Percentiles rank a stretch among this genome's conserved stretches.
These are phyloP conservation scores for Triplophysa yarkandensis DNA, from an alignment of 2,797 vertebrate species.

Conservation along the genomic window DNA sequence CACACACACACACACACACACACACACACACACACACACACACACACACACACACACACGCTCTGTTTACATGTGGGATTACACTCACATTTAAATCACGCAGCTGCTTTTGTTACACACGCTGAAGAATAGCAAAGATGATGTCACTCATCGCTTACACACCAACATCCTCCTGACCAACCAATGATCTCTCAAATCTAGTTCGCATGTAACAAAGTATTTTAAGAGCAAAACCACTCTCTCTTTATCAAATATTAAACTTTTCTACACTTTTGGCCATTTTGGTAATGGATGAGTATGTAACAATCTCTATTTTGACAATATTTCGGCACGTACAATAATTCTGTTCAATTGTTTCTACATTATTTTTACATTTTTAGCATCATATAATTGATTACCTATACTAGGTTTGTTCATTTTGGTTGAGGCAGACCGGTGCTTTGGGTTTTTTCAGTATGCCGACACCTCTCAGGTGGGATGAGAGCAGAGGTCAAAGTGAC, in stretches of 20 bases:
- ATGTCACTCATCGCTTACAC: slow-evolving; percentile 31
- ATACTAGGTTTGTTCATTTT: no score
- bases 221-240: no score
- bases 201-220: neutral
- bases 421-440: neutral
- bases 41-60: slow-evolving; percentile 22
- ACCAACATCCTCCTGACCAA: slow-evolving; percentile 13
- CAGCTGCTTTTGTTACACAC: slow-evolving; percentile 28
- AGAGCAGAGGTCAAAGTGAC: slow-evolving; percentile 76
- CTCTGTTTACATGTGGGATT: slow-evolving; percentile 51
- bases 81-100: slow-evolving; percentile 3
- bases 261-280: no score
- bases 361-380: no score
- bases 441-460: slow-evolving; percentile 61
- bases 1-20: no score
- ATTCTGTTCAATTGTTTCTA: no score
- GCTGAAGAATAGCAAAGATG: slow-evolving; percentile 12
- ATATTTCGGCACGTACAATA: no score
- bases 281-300: no score
- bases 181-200: neutral
- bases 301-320: no score
- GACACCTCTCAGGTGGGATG: slow-evolving; percentile 69
- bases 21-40: no score
- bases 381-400: no score
- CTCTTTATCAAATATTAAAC: no score